A percentile compares a stretch with the other conserved stretches of the same genome.
Evolutionary conservation across 2,113 vertebrate genomes (phyloP).

Genomic region (Takifugu bimaculatus): DNA sequence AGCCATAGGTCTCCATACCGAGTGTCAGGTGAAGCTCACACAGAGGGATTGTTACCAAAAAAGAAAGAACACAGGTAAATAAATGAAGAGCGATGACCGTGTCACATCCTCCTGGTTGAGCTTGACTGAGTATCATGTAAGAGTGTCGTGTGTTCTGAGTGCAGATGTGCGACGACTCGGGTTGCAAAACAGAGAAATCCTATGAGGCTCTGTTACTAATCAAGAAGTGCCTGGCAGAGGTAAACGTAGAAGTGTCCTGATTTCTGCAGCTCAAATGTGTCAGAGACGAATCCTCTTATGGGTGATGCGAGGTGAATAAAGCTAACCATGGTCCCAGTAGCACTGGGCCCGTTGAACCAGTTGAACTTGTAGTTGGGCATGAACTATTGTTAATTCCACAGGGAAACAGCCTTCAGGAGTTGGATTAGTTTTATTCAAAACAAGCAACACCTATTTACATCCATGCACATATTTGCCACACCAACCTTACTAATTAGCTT

Average conservation of each 20-base stretch:
- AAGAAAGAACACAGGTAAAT: conserved; percentile 69
- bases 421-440: too few relatives aligned
- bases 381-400: too few relatives aligned
- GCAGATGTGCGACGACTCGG: conserved; percentile 59
- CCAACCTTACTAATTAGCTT: conserved; percentile 65
- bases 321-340: conserved; percentile 42
- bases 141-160: conserved; percentile 38
- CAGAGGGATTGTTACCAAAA: conserved; percentile 41
- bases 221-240: conserved; percentile 46
- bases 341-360: conserved; percentile 14
- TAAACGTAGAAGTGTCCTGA: conserved; percentile 52
- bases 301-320: conserved; percentile 45
- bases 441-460: too few relatives aligned
- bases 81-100: conserved; percentile 73
- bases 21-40: conserved; percentile 66
- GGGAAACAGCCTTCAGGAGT: too few relatives aligned
- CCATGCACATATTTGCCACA: too few relatives aligned
- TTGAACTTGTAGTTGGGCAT: conserved; percentile 13
- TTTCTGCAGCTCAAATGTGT: conserved; percentile 51
- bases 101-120: conserved; percentile 68
- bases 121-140: conserved; percentile 74
- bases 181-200: conserved; percentile 70
- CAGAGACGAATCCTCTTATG: conserved; percentile 38
- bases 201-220: conserved; percentile 58
- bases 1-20: conserved; percentile 69